Base-by-base conservation (phyloP, 2,113 vertebrate genomes). In the Heptranchias perlo region DNA sequence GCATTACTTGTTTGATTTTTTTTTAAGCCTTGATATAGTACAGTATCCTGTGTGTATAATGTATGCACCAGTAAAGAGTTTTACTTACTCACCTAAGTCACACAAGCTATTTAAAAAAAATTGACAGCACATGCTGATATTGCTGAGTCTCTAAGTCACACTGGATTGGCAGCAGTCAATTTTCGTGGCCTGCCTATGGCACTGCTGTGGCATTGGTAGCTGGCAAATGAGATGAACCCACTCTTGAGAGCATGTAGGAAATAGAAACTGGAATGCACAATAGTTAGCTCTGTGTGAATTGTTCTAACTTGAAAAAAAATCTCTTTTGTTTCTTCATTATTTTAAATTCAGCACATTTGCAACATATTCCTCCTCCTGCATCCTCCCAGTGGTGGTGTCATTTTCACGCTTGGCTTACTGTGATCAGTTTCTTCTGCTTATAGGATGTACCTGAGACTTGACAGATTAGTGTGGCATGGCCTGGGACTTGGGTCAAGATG, bases 41-140 rank as follows among this genome's bases (percentile, higher is more conserved):
- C 64, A 52, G 94, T 69, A 67, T 52, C 28, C 94, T 73, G 65
- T 69, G 93, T 94, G 94, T 95, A 95, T 69, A 52, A 69, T 52
- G 47, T 52, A 31, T 52, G 47, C 94, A 95, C 62, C 94, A 69
- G 39, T 95, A 52, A 95, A 95, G 65, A 93, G 58, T 93, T 69
- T 31, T 52, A 47, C 47, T 23, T 64, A 69, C 64, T 69, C 44
- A 52, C 35, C 89, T 93, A 14, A 93, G 58, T 93, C 35, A 39
- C 54, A 91, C 89, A 93, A 93, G 58, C 58, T 69, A 69, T 52
- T 69, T 95, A 67, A 95, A 49, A 95, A 39, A 67, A 65, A 73
- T 31, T n/a, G 94, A 95, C 44, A 14, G 44, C 44, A 95, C 94
- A 8, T 95, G 44, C 65, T 65, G 28, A 44, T 18, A 52, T 69